Evolutionary conservation across 2,888 invertebrate species (phyloP), one percentile per base, ranked within the genome.

Genomic region (Lepas anatifera): DNA sequence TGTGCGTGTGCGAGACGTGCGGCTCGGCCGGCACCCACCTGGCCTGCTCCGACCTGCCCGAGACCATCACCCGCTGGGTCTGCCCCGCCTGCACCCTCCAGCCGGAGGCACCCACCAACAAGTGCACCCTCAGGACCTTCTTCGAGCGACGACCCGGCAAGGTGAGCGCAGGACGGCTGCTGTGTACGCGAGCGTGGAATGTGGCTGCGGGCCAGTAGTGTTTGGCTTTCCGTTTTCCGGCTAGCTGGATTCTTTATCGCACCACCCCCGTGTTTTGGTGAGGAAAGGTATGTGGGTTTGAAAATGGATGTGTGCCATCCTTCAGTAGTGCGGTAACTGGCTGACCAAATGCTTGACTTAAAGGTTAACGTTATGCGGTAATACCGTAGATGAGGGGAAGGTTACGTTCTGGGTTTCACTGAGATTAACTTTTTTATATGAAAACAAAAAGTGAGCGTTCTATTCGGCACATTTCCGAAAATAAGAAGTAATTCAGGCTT

Each of bases 1-100:
- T 58, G 58, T 58, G 58, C 35, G 58, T 58, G 22, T 58, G 58
- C 32, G 58, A 35, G 22, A 58, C 58, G 35, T 58, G 58, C 58
- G 58, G 58, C 35, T 58, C 58, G 32, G 58, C 58, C 22, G 58
- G 58, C 32, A 58, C 58, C 58, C 58, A 58, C 35, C 35, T 35
- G 58, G 32, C 58, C 4, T 58, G 58, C 22, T 58, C 58, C 1
- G 58, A 58, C 32, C 58, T 58, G 35, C 16, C 32, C 8, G 35
- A 16, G 7, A 8, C 22, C 32, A 22, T 58, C 35, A 29, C 29
- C 58, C 3, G 32, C 35, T 58, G 58, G 58, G 32, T 22, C 7
- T 58, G 58, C 8, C 10, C 32, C 22, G 16, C 58, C 22, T 58
- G 58, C 22, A 29, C 32, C 8, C 35, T 58, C 32, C 22, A 58